Percentiles rank a stretch among this genome's conserved stretches.
Evolutionary conservation across 2,888 invertebrate genomes (phyloP).

Genomic region (Xiphydria camelus): DNA sequence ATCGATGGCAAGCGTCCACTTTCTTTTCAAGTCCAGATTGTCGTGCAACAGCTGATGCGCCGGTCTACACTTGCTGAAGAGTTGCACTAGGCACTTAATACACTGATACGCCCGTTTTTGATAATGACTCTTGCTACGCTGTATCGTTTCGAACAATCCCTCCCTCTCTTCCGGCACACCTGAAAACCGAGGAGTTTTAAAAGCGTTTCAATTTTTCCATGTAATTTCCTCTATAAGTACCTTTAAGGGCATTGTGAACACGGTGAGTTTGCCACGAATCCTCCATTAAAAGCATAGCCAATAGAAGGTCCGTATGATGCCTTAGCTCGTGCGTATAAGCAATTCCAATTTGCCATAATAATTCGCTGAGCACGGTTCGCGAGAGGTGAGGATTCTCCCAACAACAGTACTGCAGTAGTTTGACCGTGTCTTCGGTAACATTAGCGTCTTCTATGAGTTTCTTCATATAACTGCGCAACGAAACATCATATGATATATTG

Average conservation of each 20-base stretch:
- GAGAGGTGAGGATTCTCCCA: constrained; percentile 98
- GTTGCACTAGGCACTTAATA: constrained; percentile 90
- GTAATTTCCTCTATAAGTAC: constrained; percentile 50
- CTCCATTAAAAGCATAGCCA: constrained; percentile 85
- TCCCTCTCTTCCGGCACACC: constrained; percentile 82
- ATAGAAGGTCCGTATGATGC: constrained; percentile 86
- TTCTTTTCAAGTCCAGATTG: constrained; percentile 77
- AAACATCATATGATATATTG: too few relatives aligned
- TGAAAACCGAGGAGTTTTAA: constrained; percentile 41
- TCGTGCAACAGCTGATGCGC: constrained; percentile 80
- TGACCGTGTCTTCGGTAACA: constrained; percentile 87
- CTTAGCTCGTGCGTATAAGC: constrained; percentile 94
- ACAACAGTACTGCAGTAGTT: constrained; percentile 88
- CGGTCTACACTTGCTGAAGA: constrained; percentile 83
- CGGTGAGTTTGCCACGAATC: constrained; percentile 96
- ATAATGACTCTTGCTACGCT: constrained; percentile 90
- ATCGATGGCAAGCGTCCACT: constrained; percentile 87
- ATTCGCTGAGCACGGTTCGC: constrained; percentile 82
- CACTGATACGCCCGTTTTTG: constrained; percentile 97
- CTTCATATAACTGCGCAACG: constrained; percentile 86
- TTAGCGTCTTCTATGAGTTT: constrained; percentile 94
- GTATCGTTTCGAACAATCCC: constrained; percentile 90
- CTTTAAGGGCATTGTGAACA: constrained; percentile 91
- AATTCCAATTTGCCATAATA: constrained; percentile 85
- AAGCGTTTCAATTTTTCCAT: too few relatives aligned